Evolutionary conservation across 1,140 invertebrate species (phyloP).

Genomic region (Heterodera schachtii): DNA sequence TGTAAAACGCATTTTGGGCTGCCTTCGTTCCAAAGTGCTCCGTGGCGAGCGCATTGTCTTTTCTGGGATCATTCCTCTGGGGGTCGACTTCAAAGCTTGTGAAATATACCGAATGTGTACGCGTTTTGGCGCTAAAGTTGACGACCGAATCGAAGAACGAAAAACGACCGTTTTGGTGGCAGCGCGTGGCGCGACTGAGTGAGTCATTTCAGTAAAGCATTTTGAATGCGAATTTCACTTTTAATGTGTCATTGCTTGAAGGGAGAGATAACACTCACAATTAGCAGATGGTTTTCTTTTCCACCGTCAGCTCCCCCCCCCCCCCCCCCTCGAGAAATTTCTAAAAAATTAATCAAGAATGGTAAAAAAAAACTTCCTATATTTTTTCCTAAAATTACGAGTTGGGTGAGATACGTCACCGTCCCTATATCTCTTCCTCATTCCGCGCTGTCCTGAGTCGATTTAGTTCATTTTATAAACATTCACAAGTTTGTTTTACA

Average conservation of each 20-base stretch:
- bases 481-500: not conserved
- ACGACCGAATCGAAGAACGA: slow-evolving; percentile 20
- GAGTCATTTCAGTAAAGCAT: not conserved
- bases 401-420: too few relatives aligned
- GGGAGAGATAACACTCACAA: too few relatives aligned
- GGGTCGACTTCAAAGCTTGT: slow-evolving; percentile 21
- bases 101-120: slow-evolving; percentile 30
- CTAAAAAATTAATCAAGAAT: too few relatives aligned
- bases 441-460: too few relatives aligned
- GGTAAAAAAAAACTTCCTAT: too few relatives aligned
- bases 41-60: slow-evolving; percentile 40
- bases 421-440: too few relatives aligned
- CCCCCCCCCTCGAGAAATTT: too few relatives aligned
- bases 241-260: too few relatives aligned
- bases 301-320: too few relatives aligned
- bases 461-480: too few relatives aligned
- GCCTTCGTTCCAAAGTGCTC: slow-evolving; percentile 34
- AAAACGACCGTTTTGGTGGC: slow-evolving; percentile 40
- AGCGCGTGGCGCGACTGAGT: slow-evolving; percentile 38
- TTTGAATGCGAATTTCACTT: too few relatives aligned
- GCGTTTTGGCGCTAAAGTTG: slow-evolving; percentile 35
- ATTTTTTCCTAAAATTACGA: not conserved
- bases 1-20: slow-evolving; percentile 33
- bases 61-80: slow-evolving; percentile 39
- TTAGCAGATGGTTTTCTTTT: too few relatives aligned